Evolutionary conservation across 2,113 vertebrate species (phyloP), one percentile per base, ranked within the genome.

Genomic region (Ictidomys tridecemlineatus): DNA sequence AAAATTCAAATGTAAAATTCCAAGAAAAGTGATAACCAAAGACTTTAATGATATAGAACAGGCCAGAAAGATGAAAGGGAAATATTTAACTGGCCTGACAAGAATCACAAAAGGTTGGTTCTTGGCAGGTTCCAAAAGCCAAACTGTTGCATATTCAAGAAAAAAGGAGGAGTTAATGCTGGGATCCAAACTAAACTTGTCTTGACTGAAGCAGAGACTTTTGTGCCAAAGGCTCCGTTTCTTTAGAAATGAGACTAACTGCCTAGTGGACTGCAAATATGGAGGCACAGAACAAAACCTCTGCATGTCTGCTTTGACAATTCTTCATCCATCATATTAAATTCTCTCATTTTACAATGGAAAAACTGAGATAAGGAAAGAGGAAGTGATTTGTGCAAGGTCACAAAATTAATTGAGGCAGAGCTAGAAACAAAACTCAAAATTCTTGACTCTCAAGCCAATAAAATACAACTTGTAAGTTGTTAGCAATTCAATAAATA

Each of bases 181-280:
- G 51, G 63, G 37, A 45, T 3, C 14, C 63, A 80, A 80, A 88
- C 42, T 89, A 93, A 88, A n/a, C 3, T 93, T 28, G 76, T n/a
- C 42, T 48, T 56, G 30, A 92, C 63, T 89, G 70, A 39, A 91
- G 61, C 13, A 83, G 63, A 83, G 53, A 85, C 8, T 8, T 84
- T 32, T 89, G 9, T 85, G 67, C 0, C 42, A 85, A 58, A 22
- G 56, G 56, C 56, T 58, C 56, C 6, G 1, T 22, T 58, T 58
- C 37, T 73, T 93, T 85, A 91, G 53, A 96, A 88, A 92, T 96
- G 13, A n/a, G 39, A 85, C 88, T 82, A 93, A 89, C 22, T 78
- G 32, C 17, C 63, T 63, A 70, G 20, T 65, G 87, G n/a, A 84
- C 58, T 95, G 90, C 5, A 32, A 65, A 89, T 18, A 85, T 28